Conservation (phyloP, 2,888 invertebrate genomes). For the Thymelicus acteon region DNA sequence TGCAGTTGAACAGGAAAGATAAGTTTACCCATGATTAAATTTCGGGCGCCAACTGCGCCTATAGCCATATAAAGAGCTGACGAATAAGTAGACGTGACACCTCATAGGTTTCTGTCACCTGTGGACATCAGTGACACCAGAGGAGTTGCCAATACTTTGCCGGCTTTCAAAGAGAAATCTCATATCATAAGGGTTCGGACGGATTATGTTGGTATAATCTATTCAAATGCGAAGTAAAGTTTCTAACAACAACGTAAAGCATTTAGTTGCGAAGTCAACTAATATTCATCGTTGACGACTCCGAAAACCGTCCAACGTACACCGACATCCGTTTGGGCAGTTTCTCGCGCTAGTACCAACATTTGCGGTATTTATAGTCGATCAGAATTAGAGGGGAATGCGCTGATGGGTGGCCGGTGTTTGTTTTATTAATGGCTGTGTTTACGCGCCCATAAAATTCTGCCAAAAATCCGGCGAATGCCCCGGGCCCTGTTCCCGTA, state of each 20-base stretch:
- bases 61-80: too few relatives aligned
- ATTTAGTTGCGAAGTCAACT: neutral
- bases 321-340: conserved; percentile 8
- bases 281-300: neutral
- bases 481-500: neutral
- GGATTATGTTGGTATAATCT: too few relatives aligned
- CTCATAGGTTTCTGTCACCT: too few relatives aligned
- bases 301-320: conserved; percentile 5
- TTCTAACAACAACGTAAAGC: neutral
- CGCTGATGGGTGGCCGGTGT: conserved; percentile 39
- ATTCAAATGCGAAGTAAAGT: too few relatives aligned
- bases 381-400: conserved; percentile 38
- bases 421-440: conserved; percentile 43
- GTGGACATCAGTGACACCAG: too few relatives aligned
- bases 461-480: conserved; percentile 23
- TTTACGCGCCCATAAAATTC: conserved; percentile 35
- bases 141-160: too few relatives aligned
- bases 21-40: too few relatives aligned
- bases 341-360: conserved; percentile 10
- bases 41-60: too few relatives aligned
- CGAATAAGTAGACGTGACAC: too few relatives aligned
- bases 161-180: too few relatives aligned
- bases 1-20: too few relatives aligned
- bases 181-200: too few relatives aligned
- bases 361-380: conserved; percentile 33